Conservation (phyloP, 2,113 vertebrate species). For the Artemisiospiza belli region DNA sequence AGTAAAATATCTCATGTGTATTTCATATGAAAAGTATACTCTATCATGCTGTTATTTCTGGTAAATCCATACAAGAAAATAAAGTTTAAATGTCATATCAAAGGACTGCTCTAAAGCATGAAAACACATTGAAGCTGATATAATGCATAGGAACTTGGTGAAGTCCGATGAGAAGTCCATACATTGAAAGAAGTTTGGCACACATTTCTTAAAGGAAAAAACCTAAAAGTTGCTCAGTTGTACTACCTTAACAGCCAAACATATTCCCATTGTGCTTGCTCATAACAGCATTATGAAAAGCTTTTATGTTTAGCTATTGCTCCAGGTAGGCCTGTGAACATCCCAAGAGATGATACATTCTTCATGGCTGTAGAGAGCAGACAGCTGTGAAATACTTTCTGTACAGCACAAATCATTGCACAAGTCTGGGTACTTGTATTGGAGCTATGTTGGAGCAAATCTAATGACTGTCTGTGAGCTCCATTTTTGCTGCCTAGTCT, state of each 20-base stretch:
- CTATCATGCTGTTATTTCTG: not conserved
- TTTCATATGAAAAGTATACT: not conserved
- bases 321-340: not conserved
- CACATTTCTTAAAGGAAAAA: not conserved
- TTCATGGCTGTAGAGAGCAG: not conserved
- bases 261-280: not conserved
- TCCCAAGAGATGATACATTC: not conserved
- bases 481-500: not conserved
- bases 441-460: not conserved
- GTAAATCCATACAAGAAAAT: not conserved
- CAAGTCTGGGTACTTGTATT: not conserved
- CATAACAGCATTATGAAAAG: not conserved
- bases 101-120: not conserved
- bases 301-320: not conserved
- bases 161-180: not conserved
- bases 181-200: not conserved
- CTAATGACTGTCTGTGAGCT: not conserved
- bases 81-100: not conserved
- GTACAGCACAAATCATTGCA: not conserved
- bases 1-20: slow-evolving; percentile 1
- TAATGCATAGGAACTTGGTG: not conserved
- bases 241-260: not conserved
- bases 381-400: not conserved
- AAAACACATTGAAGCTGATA: not conserved
- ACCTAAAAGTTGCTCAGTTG: fast-evolving